Evolutionary conservation across 1,140 invertebrate species (phyloP).

Genomic region (Hypsibius dujardini): DNA sequence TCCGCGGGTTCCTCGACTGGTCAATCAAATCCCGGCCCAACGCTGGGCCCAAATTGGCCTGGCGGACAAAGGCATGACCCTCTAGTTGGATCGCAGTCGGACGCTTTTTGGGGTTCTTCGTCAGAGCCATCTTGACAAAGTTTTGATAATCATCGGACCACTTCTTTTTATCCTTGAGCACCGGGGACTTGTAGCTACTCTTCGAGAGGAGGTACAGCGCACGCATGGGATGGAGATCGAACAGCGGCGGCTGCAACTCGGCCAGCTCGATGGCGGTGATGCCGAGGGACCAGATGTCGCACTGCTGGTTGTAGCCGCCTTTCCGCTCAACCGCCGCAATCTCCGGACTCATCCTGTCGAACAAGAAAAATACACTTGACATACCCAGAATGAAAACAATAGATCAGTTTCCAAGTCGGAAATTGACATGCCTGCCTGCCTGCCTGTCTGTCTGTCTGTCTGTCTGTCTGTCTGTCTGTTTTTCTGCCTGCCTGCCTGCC

Average conservation of each 20-base stretch:
- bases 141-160: slow-evolving; percentile 90
- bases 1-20: not conserved
- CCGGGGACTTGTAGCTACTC: slow-evolving; percentile 91
- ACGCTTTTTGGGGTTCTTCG: slow-evolving; percentile 97
- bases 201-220: slow-evolving; percentile 97
- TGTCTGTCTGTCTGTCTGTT: too few species aligned
- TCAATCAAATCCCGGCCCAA: slow-evolving; percentile 2
- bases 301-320: slow-evolving; percentile 95
- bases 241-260: slow-evolving; percentile 96
- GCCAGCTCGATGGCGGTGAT: slow-evolving; percentile 97
- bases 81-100: slow-evolving; percentile 71
- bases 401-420: too few species aligned
- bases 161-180: slow-evolving; percentile 81
- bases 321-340: slow-evolving; percentile 98
- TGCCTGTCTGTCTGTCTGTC: too few species aligned
- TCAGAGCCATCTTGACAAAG: slow-evolving; percentile 92
- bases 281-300: slow-evolving; percentile 99
- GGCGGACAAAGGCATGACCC: slow-evolving; percentile 10
- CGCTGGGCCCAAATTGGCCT: not conserved
- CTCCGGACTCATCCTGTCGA: slow-evolving; percentile 46
- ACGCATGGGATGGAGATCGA: slow-evolving; percentile 95
- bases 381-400: too few species aligned
- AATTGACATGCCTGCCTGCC: too few species aligned
- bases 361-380: too few species aligned
- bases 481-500: too few species aligned